phyloP scores from a whole-genome alignment of 2,888 invertebrate genomes.

The Trypoxylon attenuatum region DNA sequence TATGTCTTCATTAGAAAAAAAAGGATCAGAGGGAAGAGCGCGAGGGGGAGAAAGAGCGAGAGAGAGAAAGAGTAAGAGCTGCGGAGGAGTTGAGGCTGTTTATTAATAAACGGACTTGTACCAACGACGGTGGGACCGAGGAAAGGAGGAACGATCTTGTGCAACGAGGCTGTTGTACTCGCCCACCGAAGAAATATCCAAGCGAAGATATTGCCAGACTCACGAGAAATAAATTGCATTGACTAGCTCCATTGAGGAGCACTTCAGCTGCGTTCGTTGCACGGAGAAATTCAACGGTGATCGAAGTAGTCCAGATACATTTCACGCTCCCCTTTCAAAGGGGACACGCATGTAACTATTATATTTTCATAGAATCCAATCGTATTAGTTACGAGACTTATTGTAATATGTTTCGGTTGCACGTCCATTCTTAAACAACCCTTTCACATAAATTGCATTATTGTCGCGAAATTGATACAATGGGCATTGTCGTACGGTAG shows the following conservation, averaged over 20 bases:
- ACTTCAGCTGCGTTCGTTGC: not conserved
- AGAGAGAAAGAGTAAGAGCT: not conserved
- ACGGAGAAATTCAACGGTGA: too few species aligned
- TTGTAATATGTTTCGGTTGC: too few species aligned
- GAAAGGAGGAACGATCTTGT: conserved; percentile 1
- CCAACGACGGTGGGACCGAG: not conserved
- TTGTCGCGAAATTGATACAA: not conserved
- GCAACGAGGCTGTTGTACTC: not conserved
- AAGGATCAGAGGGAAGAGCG: too few species aligned
- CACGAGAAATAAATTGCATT: not conserved
- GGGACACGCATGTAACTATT: not conserved
- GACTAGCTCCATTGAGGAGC: not conserved
- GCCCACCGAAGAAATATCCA: conserved; percentile 1
- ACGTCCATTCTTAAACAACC: too few species aligned
- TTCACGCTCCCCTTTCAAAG: too few species aligned
- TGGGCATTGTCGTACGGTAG: not conserved
- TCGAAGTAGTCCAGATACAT: too few species aligned
- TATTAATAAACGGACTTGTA: conserved; percentile 47
- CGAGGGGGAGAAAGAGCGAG: not conserved
- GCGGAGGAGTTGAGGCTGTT: conserved; percentile 21
- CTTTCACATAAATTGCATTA: not conserved
- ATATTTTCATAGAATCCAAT: not conserved
- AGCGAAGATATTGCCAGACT: not conserved
- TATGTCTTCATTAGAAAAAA: conserved; percentile 28
- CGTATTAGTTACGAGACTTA: too few species aligned